These are phyloP conservation scores for Cephalophus harveyi DNA, from an alignment of 2,113 vertebrate species.

Conservation along the genomic window DNA sequence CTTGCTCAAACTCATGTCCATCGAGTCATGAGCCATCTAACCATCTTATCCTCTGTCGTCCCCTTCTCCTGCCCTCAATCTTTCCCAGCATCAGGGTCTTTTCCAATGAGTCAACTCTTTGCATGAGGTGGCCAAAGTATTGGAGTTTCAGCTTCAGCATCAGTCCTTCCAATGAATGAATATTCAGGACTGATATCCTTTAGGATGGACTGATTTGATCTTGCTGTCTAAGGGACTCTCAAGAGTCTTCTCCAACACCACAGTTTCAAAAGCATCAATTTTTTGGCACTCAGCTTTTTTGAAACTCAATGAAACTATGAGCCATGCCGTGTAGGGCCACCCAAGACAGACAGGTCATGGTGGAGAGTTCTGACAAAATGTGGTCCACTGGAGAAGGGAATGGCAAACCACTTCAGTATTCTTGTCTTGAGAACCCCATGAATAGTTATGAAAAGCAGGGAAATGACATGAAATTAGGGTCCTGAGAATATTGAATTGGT, in stretches of 20 bases:
- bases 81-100: background rate
- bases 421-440: background rate
- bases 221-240: background rate
- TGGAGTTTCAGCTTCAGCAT: background rate
- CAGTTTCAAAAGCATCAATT: background rate
- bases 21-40: background rate
- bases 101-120: background rate
- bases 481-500: slow-evolving; percentile 2
- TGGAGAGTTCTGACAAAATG: background rate
- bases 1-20: background rate
- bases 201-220: background rate
- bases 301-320: background rate
- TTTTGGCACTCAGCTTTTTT: background rate
- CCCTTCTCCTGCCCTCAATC: background rate
- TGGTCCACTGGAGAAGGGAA: background rate
- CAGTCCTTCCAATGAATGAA: background rate
- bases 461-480: background rate
- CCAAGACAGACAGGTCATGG: background rate
- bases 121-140: background rate
- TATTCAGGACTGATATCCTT: background rate
- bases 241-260: background rate
- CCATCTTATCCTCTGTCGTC: background rate
- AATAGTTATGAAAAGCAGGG: background rate
- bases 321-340: background rate
- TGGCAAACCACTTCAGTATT: background rate